Base-by-base conservation (phyloP, 2,888 invertebrate species). In the Rhagonycha lutea region DNA sequence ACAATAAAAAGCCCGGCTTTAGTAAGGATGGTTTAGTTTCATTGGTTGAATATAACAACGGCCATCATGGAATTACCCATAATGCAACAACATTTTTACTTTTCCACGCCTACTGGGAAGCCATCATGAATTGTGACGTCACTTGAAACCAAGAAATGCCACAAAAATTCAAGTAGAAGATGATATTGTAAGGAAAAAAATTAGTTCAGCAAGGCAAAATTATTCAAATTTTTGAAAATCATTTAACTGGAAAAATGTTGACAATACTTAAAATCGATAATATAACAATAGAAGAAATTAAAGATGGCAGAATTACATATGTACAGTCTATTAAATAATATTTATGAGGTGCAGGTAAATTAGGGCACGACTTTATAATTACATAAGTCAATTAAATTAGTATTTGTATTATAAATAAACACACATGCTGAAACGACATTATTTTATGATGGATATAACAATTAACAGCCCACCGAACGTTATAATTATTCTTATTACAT, bases 401-500 rank as follows among this genome's bases (percentile, higher is more conserved):
- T n/a, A 47, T 47, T 47, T 47, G 47, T n/a, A 47, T 47, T 47
- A 47, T 47, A 82, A 83, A 83, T 82, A 82, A 83, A 83, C 84
- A 83, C 84, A 84, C 80, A 83, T 82, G 84, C 83, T 85, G 84
- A 85, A 85, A 84, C 82, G 84, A 82, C 84, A 84, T 83, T 84
- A 82, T 84, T 85, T 85, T 84, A 84, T 82, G 82, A 81, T 83
- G 82, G 83, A 84, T 84, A 85, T 84, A 84, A 83, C 84, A 86
- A 85, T 84, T 85, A 86, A 83, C 84, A 83, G 79, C 82, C 83
- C 81, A 83, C 81, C 83, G 82, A 84, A 83, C 82, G 83, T 47
- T 47, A 83, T 84, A 85, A 84, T 84, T 83, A 83, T 83, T 84
- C 84, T 83, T 83, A 82, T 83, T 82, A 82, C 77, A 79, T 79